These are phyloP conservation scores for Zosterops pallidus DNA, from an alignment of 2,113 vertebrate species.

Conservation along the genomic window DNA sequence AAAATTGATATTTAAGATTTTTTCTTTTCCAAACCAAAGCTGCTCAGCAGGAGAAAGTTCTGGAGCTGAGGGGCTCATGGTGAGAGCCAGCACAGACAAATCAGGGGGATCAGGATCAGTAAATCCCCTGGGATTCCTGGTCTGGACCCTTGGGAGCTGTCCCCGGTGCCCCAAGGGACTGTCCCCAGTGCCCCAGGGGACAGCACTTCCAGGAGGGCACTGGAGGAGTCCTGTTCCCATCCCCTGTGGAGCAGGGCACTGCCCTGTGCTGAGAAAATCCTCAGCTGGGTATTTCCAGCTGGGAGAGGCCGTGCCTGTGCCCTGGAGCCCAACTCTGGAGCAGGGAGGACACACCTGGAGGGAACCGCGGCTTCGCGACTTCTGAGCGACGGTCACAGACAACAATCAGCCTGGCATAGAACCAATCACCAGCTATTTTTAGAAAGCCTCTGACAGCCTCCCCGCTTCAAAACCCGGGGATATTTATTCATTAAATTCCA, in stretches of 20 bases:
- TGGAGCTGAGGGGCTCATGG: neutral
- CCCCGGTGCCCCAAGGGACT: neutral
- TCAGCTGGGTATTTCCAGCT: neutral
- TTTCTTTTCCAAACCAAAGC: neutral
- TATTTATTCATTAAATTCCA: constrained; percentile 31
- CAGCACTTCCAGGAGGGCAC: fast-evolving
- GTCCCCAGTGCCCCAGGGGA: neutral
- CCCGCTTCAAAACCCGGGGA: neutral
- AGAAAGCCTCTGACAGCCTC: constrained; percentile 42
- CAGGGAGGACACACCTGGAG: neutral
- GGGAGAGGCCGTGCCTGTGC: neutral
- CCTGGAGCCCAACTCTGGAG: neutral
- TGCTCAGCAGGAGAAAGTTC: neutral
- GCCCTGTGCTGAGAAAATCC: neutral
- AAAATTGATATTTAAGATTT: neutral
- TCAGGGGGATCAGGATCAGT: fast-evolving
- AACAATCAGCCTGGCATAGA: neutral
- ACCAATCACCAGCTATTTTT: constrained; percentile 35
- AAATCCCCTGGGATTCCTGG: neutral
- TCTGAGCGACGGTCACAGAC: neutral
- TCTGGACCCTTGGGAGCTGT: neutral
- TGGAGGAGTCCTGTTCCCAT: neutral
- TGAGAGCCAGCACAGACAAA: neutral
- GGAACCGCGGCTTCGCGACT: neutral
- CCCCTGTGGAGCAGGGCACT: fast-evolving